A percentile compares a stretch with the other conserved stretches of the same genome.
Conservation (phyloP, 2,113 vertebrate genomes). For the Pampusana beccarii region DNA sequence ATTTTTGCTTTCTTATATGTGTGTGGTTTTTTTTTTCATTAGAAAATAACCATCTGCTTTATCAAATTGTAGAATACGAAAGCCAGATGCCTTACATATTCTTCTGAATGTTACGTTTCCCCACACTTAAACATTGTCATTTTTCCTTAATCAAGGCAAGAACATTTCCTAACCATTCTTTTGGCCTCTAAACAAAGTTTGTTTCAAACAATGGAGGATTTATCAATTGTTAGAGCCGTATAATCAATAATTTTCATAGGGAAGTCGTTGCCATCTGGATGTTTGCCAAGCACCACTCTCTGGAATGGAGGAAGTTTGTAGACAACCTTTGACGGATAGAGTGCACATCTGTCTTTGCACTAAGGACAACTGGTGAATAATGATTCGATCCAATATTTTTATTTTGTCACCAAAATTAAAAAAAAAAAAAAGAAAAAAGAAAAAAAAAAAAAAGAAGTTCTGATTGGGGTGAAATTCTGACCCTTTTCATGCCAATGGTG, state of each 20-base stretch:
- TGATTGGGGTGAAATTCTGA: background rate
- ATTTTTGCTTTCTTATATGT: background rate
- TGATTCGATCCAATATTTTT: background rate
- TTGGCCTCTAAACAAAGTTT: slow-evolving; percentile 12
- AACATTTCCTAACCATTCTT: background rate
- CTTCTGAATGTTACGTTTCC: background rate
- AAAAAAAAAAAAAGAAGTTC: background rate
- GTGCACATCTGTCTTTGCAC: background rate
- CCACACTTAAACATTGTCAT: background rate
- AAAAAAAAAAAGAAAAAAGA: background rate
- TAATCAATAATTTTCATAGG: slow-evolving; percentile 26
- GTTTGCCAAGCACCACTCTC: background rate
- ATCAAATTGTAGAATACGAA: background rate
- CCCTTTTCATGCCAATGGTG: background rate
- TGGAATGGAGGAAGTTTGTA: background rate
- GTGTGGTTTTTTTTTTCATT: accelerated
- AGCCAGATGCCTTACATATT: slow-evolving; percentile 18
- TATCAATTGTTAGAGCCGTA: background rate
- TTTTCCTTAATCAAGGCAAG: background rate
- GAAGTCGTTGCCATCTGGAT: background rate
- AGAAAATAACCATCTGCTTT: background rate
- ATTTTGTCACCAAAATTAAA: background rate
- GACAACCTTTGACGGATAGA: background rate
- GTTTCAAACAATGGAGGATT: background rate
- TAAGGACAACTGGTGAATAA: background rate